Evolutionary conservation across 1,140 invertebrate genomes (phyloP).

Genomic region (Mya arenaria): DNA sequence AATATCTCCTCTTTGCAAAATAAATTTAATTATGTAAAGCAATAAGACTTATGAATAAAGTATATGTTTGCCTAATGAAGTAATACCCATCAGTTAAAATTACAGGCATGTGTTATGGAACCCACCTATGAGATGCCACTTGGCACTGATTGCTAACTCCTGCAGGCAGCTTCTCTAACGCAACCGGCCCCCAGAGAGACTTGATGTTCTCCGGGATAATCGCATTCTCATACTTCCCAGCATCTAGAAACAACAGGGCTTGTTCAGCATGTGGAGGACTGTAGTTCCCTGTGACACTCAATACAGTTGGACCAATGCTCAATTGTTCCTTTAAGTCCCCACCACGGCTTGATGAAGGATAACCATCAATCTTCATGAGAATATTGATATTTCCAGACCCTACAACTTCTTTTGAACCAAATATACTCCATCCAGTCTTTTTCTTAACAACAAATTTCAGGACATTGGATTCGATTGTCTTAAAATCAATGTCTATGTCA

Average conservation of each 20-base stretch:
- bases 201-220: slow-evolving; percentile 75
- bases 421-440: too few relatives aligned
- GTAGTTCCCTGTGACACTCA: neutral
- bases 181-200: slow-evolving; percentile 72
- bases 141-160: slow-evolving; percentile 69
- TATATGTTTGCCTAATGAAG: too few relatives aligned
- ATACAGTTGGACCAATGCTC: neutral
- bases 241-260: slow-evolving; percentile 56
- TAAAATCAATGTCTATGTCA: too few relatives aligned
- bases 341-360: neutral
- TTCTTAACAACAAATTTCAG: too few relatives aligned
- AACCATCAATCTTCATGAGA: neutral
- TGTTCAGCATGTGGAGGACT: neutral
- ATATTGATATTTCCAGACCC: neutral
- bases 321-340: neutral
- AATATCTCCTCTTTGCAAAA: neutral
- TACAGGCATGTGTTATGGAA: too few relatives aligned
- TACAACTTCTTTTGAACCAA: neutral
- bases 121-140: slow-evolving; percentile 75
- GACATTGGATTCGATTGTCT: too few relatives aligned
- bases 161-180: slow-evolving; percentile 61
- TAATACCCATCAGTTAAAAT: too few relatives aligned
- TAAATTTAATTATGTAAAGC: neutral
- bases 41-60: too few relatives aligned
- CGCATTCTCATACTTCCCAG: slow-evolving; percentile 61